Base-by-base conservation (phyloP, 2,113 vertebrate genomes). In the Lagopus muta region DNA sequence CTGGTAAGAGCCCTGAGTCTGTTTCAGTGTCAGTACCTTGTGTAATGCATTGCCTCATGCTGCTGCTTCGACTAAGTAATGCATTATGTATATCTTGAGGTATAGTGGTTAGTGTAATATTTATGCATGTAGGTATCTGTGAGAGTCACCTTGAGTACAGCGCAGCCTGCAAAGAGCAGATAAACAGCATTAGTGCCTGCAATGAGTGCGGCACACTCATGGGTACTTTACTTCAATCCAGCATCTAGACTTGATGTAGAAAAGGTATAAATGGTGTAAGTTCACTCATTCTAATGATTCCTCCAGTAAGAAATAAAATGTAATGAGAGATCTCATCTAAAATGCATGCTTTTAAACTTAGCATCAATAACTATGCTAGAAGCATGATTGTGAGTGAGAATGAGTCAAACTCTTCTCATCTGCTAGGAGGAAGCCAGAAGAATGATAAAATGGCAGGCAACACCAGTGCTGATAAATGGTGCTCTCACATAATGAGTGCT, bases 131-230 rank as follows among this genome's bases (percentile, higher is more conserved):
- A 92, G 89, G 67, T 80, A 45, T 74, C 72, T 80, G 38, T 48
- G 84, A 77, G 75, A 86, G 89, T 94, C 76, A 66, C 91, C 94
- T 73, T 86, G 87, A 73, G 93, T 18, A 69, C 2, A 4, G 64
- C 8, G 2, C 65, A 71, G 79, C 60, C 87, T 93, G 87, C 65
- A 65, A 57, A 57, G 71, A 86, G 73, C 92, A 86, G 89, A 92
- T 88, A 84, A 94, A 92, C 54, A 79, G 80, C 57, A 60, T 90
- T 74, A 79, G 71, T 54, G 45, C 43, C 89, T 92, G 81, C 60
- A 87, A 55, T 10, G 43, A 83, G 54, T 13, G 34, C 3, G 0
- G 40, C 36, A 45, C 15, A 6, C 38, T 88, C 82, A 45, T 43
- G 71, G 75, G 42, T 34, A 28, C 73, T 86, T 61, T 55, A 36